Percentiles rank a stretch among this genome's conserved stretches.
phyloP scores from a whole-genome alignment of 1,140 invertebrate species.

The Ostrea edulis region DNA sequence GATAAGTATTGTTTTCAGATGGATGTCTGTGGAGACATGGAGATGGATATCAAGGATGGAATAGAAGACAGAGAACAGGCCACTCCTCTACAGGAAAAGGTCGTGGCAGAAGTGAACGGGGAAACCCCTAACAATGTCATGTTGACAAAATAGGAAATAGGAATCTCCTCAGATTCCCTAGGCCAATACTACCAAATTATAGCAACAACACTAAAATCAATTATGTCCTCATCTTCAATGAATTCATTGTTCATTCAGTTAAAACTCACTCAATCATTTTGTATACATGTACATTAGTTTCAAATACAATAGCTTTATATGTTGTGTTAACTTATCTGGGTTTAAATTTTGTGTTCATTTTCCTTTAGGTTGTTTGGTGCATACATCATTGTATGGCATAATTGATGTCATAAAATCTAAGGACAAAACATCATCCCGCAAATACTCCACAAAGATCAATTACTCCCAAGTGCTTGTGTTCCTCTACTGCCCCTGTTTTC shows the following conservation, averaged over 20 bases:
- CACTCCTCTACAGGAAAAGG: background rate
- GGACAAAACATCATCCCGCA: no score
- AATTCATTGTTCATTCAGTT: no score
- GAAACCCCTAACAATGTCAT: background rate
- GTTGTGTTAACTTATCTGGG: no score
- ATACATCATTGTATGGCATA: no score
- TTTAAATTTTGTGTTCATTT: no score
- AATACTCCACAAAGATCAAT: no score
- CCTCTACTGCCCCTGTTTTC: background rate
- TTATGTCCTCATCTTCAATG: background rate
- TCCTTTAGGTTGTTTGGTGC: no score
- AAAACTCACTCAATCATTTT: no score
- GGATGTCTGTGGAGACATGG: background rate
- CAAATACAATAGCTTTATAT: no score
- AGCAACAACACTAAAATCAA: background rate
- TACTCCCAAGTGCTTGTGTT: no score
- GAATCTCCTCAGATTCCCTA: background rate
- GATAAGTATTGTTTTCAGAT: background rate
- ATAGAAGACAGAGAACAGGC: background rate
- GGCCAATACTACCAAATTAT: background rate
- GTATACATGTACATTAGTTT: no score
- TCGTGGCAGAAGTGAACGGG: background rate
- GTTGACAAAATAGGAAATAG: background rate
- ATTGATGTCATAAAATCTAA: no score
- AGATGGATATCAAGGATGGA: background rate